These are phyloP conservation scores for Hydropsyche tenuis DNA, from an alignment of 1,140 invertebrate species.

Conservation along the genomic window DNA sequence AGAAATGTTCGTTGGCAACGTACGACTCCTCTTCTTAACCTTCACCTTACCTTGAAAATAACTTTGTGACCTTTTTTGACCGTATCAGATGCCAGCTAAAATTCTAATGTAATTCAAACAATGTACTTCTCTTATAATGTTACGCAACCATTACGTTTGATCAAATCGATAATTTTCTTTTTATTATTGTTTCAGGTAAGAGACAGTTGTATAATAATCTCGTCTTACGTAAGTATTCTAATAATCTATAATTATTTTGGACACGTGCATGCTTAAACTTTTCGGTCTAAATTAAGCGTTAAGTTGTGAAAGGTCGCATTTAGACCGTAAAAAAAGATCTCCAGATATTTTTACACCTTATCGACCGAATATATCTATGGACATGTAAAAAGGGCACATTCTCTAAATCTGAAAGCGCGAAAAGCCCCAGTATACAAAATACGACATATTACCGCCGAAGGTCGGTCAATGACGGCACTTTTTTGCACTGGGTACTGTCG, in stretches of 20 bases:
- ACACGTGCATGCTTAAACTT: too few relatives aligned
- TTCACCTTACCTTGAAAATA: conserved; percentile 35
- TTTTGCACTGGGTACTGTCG: not conserved
- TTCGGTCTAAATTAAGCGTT: too few relatives aligned
- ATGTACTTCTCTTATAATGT: too few relatives aligned
- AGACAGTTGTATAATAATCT: not conserved
- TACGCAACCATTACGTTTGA: not conserved
- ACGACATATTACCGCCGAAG: conserved; percentile 11
- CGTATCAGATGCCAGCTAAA: conserved; percentile 24
- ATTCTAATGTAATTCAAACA: not conserved
- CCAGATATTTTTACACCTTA: not conserved
- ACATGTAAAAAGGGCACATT: too few relatives aligned
- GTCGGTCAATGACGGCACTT: conserved; percentile 34
- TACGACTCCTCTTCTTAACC: conserved; percentile 29
- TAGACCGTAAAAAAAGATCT: not conserved
- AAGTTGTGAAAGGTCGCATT: too few relatives aligned
- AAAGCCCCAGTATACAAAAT: too few relatives aligned
- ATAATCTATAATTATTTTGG: too few relatives aligned
- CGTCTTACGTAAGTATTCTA: conserved; percentile 1
- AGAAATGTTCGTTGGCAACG: conserved; percentile 19
- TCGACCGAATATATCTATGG: too few relatives aligned
- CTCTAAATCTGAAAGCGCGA: too few relatives aligned
- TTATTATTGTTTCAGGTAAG: conserved; percentile 25
- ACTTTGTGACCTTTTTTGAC: conserved; percentile 30
- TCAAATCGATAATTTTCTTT: not conserved